A percentile compares a stretch with the other conserved stretches of the same genome.
phyloP scores from a whole-genome alignment of 2,797 vertebrate genomes.

The Apogon talboti region DNA sequence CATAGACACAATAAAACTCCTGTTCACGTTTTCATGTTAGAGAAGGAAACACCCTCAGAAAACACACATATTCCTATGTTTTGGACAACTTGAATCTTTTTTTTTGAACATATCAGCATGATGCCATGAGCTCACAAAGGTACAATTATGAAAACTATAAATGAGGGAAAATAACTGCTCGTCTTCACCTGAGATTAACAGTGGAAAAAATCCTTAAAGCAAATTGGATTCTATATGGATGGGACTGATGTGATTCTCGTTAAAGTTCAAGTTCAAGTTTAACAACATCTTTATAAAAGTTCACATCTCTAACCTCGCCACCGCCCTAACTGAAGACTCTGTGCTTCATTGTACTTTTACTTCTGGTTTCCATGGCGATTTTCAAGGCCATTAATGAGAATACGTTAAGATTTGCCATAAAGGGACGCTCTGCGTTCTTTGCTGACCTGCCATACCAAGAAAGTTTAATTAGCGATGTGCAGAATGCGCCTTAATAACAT shows the following conservation, averaged over 20 bases:
- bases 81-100: no score
- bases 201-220: no score
- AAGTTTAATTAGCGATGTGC: constrained; percentile 34
- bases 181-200: no score
- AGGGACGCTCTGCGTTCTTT: constrained; percentile 4
- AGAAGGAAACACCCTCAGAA: neutral
- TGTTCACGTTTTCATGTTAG: neutral
- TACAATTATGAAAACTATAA: neutral
- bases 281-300: no score
- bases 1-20: neutral
- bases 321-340: neutral
- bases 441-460: constrained; percentile 23
- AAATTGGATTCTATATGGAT: neutral
- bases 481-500: constrained; percentile 39
- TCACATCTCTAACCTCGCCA: neutral
- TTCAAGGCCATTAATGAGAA: constrained; percentile 21
- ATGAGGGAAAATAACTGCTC: neutral
- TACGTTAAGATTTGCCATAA: constrained; percentile 19
- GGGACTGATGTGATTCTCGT: neutral
- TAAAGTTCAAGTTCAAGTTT: neutral
- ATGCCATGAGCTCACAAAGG: neutral
- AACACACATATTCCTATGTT: neutral
- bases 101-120: neutral
- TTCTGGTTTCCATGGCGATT: constrained; percentile 25
- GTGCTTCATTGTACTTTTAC: neutral